Base-by-base conservation (phyloP, 2,888 invertebrate species). In the Nezara viridula region DNA sequence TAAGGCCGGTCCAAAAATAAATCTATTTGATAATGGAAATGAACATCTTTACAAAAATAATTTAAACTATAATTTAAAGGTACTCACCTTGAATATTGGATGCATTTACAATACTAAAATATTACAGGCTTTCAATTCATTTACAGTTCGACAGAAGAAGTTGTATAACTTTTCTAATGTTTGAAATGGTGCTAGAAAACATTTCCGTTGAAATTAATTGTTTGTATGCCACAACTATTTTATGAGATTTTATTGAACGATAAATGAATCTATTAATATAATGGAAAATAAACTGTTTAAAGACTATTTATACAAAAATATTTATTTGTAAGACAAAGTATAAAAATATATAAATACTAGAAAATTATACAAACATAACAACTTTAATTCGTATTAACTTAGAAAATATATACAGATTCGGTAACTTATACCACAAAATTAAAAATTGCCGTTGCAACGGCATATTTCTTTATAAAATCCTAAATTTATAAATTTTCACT, bases 351-450 rank as follows among this genome's bases (percentile, higher is more conserved):
- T 81, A 81, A 81, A 81, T 81, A 81, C 81, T 81, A 81, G 44
- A 44, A 81, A 81, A n/a, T 81, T 40, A 77, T 1, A 77, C 9
- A 77, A 40, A 77, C 44, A 14, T 81, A 14, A n/a, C 14, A 81
- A 37, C 1, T 21, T 40, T 40, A 77, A 21, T 24, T 60, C 77
- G 40, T 24, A 40, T 77, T 24, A 40, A 81, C 40, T n/a, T 44
- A n/a, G 44, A 81, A 10, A n/a, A n/a, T 81, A 81, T 47, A n/a
- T 81, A 81, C 81, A 44, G 24, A 40, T 14, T 44, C 0, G 81
- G 81, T 81, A 81, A 81, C 81, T 44, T 81, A n/a, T n/a, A 81
- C 81, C 81, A 81, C 81, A 40, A 77, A 24, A 16, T 60, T 6
- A 27, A 60, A 60, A 27, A 14, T 40, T 77, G 40, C 16, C 73